phyloP scores from a whole-genome alignment of 2,113 vertebrate genomes.

The Atherinomorus stipes region DNA sequence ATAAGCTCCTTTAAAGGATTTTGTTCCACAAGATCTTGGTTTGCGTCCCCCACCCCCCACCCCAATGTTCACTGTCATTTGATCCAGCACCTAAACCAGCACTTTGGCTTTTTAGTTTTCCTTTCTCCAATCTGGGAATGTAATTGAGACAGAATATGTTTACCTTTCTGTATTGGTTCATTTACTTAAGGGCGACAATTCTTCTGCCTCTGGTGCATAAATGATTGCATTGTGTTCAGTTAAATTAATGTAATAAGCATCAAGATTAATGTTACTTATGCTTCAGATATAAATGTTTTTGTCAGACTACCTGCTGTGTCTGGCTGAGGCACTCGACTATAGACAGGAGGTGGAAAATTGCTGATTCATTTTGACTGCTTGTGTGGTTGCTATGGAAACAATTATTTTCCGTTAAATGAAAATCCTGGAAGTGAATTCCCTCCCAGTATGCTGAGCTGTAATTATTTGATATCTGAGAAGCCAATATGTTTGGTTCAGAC shows the following conservation, averaged over 20 bases:
- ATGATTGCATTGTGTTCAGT: neutral
- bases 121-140: neutral
- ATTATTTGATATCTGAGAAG: constrained; percentile 14
- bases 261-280: neutral
- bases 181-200: neutral
- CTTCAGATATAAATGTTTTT: neutral
- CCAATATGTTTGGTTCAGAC: neutral
- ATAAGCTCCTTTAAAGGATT: neutral
- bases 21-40: neutral
- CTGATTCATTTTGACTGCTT: constrained; percentile 61
- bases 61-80: too few relatives aligned
- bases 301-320: neutral
- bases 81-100: too few relatives aligned
- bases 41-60: too few relatives aligned
- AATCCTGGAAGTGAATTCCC: constrained; percentile 36
- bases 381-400: constrained; percentile 71
- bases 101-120: neutral
- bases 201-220: neutral
- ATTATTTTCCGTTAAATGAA: constrained; percentile 50
- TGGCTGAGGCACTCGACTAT: constrained; percentile 9
- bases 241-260: neutral
- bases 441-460: neutral
- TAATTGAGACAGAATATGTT: neutral
- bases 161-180: neutral
- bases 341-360: constrained; percentile 39